Base-by-base conservation (phyloP, 2,113 vertebrate genomes). In the Colossoma macropomum region DNA sequence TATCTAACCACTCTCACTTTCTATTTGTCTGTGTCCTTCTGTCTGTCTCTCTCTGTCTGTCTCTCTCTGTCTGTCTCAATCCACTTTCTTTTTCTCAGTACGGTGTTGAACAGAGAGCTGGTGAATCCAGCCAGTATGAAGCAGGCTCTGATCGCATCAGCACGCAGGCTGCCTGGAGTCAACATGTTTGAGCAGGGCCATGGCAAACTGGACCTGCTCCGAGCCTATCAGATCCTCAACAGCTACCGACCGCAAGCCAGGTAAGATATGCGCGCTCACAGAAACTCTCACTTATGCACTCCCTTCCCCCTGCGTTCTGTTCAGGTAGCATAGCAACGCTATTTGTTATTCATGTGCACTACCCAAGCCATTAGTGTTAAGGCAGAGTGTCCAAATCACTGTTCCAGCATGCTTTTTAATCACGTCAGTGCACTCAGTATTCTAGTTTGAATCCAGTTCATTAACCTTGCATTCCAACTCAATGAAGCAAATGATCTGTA, bases 131-230 rank as follows among this genome's bases (percentile, higher is more conserved):
- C 97, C 45, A 99, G 97, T 71, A 97, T 99, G 98, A 99, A 99
- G 91, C 98, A 99, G 93, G 98, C 98, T 0, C 93, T 99, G 75
- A 99, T 99, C 0, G 97, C 98, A 0, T 99, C 98, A 0, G 98
- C 98, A 9, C 97, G 98, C 73, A 92, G 98, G 62, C 96, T 99
- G 82, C 98, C 98, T 0, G 98, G 98, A 3, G 98, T 98, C 87
- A 99, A 99, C 92, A 99, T 99, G 98, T 99, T 99, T 84, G 98
- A 99, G 77, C 98, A 99, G 90, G 98, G 98, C 62, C 98, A 99
- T 3, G 98, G 98, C 83, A 99, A 99, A 82, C 92, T 99, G 71
- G 98, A 99, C 89, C 95, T 99, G 32, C 96, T 99, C 54, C 86
- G 97, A 85, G 98, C 98, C 81, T 99, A 98, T 87, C 98, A 99